Percentiles rank a stretch among this genome's conserved stretches.
These are phyloP conservation scores for Periophthalmus magnuspinnatus DNA, from an alignment of 2,797 vertebrate genomes.

Conservation along the genomic window DNA sequence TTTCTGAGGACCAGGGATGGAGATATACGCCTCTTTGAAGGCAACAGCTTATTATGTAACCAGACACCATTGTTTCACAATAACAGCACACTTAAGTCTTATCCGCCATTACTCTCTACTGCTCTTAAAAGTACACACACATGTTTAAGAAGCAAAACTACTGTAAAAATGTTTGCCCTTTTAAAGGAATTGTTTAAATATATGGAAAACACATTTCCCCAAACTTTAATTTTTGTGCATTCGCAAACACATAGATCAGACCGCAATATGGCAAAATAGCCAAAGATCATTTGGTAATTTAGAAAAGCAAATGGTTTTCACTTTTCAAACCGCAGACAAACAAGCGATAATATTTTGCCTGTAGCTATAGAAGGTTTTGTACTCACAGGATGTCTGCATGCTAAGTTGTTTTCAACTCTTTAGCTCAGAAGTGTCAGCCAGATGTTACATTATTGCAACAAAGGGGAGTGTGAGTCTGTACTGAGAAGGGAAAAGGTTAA, in stretches of 20 bases:
- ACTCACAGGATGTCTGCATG: conserved; percentile 14
- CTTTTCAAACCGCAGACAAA: conserved; percentile 40
- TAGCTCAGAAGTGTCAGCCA: conserved; percentile 1
- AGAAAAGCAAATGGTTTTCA: conserved; percentile 19
- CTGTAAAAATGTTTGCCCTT: conserved; percentile 6
- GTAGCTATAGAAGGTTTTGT: conserved; percentile 15
- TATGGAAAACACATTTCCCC: not conserved
- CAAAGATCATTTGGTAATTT: conserved; percentile 35
- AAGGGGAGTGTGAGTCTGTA: not conserved
- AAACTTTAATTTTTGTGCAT: not conserved
- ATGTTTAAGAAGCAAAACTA: conserved; percentile 13
- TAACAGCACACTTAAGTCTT: conserved; percentile 75
- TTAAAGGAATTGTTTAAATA: not conserved
- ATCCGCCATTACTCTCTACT: conserved; percentile 54
- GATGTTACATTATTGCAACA: not conserved
- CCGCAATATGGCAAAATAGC: conserved; percentile 27
- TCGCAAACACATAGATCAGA: conserved; percentile 15
- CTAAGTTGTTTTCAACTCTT: not conserved
- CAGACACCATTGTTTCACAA: conserved; percentile 81
- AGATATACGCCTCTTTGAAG: conserved; percentile 75
- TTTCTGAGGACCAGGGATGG: conserved; percentile 61
- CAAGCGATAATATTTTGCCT: conserved; percentile 35
- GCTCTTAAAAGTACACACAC: conserved; percentile 20
- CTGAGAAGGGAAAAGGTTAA: not conserved
- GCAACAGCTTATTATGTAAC: conserved; percentile 82